Evolutionary conservation across 2,797 vertebrate species (phyloP).

Genomic region (Thaleichthys pacificus): DNA sequence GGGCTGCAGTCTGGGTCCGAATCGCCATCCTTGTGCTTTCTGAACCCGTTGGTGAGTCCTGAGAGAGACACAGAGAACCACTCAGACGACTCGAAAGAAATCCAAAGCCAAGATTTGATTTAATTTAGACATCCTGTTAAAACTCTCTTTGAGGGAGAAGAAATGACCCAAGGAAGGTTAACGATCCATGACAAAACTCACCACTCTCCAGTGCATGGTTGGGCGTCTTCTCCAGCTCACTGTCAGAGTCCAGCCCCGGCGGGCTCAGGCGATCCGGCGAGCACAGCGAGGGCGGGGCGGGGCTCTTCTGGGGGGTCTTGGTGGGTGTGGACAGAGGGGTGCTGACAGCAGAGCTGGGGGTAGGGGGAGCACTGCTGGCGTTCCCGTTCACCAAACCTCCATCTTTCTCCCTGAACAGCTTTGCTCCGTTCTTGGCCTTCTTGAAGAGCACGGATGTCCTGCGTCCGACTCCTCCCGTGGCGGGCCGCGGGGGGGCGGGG

Average conservation of each 20-base stretch:
- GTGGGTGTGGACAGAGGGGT: slow-evolving; percentile 60
- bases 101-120: not conserved
- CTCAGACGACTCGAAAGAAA: slow-evolving; percentile 1
- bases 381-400: slow-evolving; percentile 76
- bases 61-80: slow-evolving; percentile 45
- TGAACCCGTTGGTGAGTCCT: slow-evolving; percentile 90
- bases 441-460: slow-evolving; percentile 83
- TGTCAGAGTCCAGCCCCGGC: slow-evolving; percentile 70
- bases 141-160: not conserved
- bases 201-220: slow-evolving; percentile 78
- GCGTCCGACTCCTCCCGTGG: slow-evolving; percentile 75
- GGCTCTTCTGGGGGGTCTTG: slow-evolving; percentile 64
- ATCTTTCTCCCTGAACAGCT: slow-evolving; percentile 83
- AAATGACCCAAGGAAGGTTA: no score
- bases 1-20: slow-evolving; percentile 84
- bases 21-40: slow-evolving; percentile 77
- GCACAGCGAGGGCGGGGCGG: slow-evolving; percentile 60
- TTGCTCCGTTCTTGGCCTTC: slow-evolving; percentile 84
- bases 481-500: slow-evolving; percentile 61
- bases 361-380: slow-evolving; percentile 20
- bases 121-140: not conserved
- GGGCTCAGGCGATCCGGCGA: slow-evolving; percentile 67
- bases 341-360: slow-evolving; percentile 48
- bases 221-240: slow-evolving; percentile 75
- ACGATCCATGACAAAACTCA: slow-evolving; percentile 47